These are phyloP conservation scores for Dinomys branickii DNA, from an alignment of 2,113 vertebrate species.

Conservation along the genomic window DNA sequence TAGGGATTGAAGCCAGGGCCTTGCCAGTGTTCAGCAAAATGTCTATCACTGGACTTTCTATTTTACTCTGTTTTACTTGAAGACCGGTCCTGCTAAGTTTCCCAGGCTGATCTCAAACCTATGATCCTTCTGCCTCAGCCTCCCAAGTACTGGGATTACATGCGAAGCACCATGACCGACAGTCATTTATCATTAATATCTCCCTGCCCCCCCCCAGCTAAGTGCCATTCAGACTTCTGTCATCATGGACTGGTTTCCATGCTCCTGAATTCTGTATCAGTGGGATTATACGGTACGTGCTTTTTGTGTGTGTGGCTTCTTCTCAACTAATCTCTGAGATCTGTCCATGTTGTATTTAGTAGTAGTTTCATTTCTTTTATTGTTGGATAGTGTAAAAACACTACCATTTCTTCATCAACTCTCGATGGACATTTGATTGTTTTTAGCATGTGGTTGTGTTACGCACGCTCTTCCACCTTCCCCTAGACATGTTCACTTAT, in stretches of 20 bases:
- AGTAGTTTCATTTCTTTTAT: constrained; percentile 25
- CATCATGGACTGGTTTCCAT: background rate
- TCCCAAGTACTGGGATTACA: background rate
- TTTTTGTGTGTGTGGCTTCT: constrained; percentile 28
- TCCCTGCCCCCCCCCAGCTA: background rate
- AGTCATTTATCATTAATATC: background rate
- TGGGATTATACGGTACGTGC: background rate
- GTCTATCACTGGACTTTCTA: background rate
- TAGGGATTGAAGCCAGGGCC: background rate
- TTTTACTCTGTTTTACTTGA: background rate
- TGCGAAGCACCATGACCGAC: background rate
- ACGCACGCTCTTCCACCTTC: background rate
- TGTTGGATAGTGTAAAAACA: background rate
- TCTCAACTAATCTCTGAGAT: constrained; percentile 46
- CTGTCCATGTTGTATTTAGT: constrained; percentile 26
- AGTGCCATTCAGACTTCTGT: background rate
- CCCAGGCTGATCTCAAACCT: background rate
- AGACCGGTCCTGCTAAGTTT: background rate
- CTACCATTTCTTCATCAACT: background rate
- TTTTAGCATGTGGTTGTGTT: background rate
- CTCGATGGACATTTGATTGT: constrained; percentile 42
- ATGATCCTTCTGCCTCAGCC: background rate
- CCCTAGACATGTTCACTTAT: background rate
- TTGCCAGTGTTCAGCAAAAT: background rate
- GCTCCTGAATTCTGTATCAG: constrained; percentile 1